Evolutionary conservation across 2,797 vertebrate genomes (phyloP), one percentile per base, ranked within the genome.

Genomic region (Peromyscus eremicus): DNA sequence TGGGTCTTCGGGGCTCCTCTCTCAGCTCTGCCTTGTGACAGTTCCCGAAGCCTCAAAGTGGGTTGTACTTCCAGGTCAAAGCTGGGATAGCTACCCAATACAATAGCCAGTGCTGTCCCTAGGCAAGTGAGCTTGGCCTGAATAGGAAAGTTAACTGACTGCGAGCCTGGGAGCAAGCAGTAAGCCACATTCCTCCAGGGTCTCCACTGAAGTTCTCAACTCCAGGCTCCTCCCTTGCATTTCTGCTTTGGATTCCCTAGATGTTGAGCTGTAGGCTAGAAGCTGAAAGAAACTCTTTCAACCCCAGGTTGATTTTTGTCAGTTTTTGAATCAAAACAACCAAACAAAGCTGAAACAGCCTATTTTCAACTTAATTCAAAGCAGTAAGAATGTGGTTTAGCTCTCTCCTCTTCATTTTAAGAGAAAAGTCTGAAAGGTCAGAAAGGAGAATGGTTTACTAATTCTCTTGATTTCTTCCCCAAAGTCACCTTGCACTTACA

Each of bases 331-430:
- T 23, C 12, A 70, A 34, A 70, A 52, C 83, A 52, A 25, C 43
- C 7, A 49, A 85, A 14, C 29, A 34, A 85, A 85, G 2, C 83
- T 84, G 66, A 66, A 84, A 13, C 62, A 46, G 27, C 4, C 9
- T 87, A 77, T 40, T 83, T 83, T 83, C 89, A 57, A 49, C 9
- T 79, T 95, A 87, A 93, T 83, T 95, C 32, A 71, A 94, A 94
- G 83, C 3, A 94, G 14, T 34, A 73, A 68, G 3, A 75, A 49
- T 6, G 64, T 49, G 34, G 14, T 80, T 95, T 70, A 8, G 68
- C 12, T 37, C 14, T 84, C 43, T 6, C 79, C 25, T 91, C 11
- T 43, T 34, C 14, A 2, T 66, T 25, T 55, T 13, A 62, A 70
- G 76, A 89, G 49, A 32, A 89, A 97, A 95, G 4, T 60, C 9